These are phyloP conservation scores for Galerucella calmariensis DNA, from an alignment of 2,888 invertebrate species.

Conservation along the genomic window DNA sequence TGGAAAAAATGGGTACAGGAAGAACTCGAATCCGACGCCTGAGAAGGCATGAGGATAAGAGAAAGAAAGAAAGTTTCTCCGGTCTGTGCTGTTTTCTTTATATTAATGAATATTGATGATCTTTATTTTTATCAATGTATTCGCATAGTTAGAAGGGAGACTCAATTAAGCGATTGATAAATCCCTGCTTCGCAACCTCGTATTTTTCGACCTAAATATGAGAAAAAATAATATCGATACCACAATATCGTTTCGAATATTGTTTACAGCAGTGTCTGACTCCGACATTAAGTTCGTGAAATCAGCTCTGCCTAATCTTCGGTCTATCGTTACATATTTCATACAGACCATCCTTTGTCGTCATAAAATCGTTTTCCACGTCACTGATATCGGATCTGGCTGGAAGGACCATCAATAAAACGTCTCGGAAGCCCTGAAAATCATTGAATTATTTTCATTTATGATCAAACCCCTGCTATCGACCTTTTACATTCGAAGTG, in stretches of 20 bases:
- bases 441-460: constrained; percentile 33
- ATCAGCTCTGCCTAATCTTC: constrained; percentile 14
- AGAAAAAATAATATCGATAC: constrained; percentile 5
- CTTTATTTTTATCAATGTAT: too few relatives aligned
- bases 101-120: too few relatives aligned
- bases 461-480: constrained; percentile 15
- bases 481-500: not conserved
- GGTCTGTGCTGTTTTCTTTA: too few relatives aligned
- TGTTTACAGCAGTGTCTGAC: constrained; percentile 9
- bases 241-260: not conserved
- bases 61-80: too few relatives aligned
- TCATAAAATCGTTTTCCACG: constrained; percentile 35
- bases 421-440: constrained; percentile 32
- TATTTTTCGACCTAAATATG: not conserved
- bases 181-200: not conserved
- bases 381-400: constrained; percentile 28
- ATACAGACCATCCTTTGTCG: constrained; percentile 28
- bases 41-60: too few relatives aligned
- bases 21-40: too few relatives aligned
- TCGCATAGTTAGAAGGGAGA: too few relatives aligned
- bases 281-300: not conserved
- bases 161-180: too few relatives aligned
- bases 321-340: constrained; percentile 11
- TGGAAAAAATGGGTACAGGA: too few relatives aligned
- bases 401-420: constrained; percentile 34